phyloP scores from a whole-genome alignment of 30 jellyfish, hydroid and myxozoan species.

The Phacellophora camtschatica region DNA sequence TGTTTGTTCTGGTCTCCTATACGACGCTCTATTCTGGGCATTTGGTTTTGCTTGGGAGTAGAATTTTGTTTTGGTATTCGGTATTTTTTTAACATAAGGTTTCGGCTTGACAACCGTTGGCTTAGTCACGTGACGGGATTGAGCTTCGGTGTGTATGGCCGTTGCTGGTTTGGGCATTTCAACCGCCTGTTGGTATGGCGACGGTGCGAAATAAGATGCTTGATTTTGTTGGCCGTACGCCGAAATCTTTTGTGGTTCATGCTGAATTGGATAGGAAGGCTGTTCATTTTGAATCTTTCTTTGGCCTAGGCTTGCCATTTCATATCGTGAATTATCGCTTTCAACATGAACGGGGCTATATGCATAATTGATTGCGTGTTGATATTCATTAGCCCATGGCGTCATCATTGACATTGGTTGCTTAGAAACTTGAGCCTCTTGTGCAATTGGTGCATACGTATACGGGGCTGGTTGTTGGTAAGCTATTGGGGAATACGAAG shows the following conservation, averaged over 20 bases:
- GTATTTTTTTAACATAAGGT: not conserved
- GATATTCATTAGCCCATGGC: conserved; percentile 53
- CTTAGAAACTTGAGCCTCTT: not conserved
- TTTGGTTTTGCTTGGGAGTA: conserved; percentile 27
- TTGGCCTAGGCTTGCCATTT: not conserved
- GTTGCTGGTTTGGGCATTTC: conserved; percentile 37
- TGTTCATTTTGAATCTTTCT: not conserved
- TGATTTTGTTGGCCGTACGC: not conserved
- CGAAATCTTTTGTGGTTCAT: not conserved
- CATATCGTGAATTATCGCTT: not conserved
- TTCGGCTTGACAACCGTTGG: conserved; percentile 8
- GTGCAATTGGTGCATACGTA: conserved; percentile 10
- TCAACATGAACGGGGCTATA: conserved; percentile 19
- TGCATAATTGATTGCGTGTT: conserved; percentile 53
- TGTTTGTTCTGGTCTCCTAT: conserved; percentile 12
- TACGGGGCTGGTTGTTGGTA: conserved; percentile 11
- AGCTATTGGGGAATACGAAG: not conserved
- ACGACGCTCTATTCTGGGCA: conserved; percentile 2
- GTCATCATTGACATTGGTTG: conserved; percentile 46
- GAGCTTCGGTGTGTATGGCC: conserved; percentile 39
- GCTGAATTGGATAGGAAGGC: not conserved
- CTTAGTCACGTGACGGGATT: conserved; percentile 57
- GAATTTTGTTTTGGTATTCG: conserved; percentile 1
- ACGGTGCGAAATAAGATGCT: conserved; percentile 4
- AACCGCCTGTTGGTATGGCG: conserved; percentile 20